phyloP scores from a whole-genome alignment of 2,797 vertebrate genomes.

The Sorex maritimensis region DNA sequence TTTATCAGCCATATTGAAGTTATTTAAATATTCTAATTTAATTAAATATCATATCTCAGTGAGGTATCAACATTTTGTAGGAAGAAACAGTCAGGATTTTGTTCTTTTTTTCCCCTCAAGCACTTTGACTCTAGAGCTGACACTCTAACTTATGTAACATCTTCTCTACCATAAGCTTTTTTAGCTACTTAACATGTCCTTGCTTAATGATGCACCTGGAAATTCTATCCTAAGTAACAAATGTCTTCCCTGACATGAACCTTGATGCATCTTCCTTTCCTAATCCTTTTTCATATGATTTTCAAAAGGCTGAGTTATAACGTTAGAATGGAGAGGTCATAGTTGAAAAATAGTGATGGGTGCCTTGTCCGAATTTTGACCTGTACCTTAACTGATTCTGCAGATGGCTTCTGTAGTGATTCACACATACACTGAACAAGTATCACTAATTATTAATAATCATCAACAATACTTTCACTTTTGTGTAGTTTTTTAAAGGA shows the following conservation, averaged over 20 bases:
- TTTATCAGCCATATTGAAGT: neutral
- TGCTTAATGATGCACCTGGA: neutral
- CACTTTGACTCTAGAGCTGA: neutral
- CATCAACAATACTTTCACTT: neutral
- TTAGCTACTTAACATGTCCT: neutral
- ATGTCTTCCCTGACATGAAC: neutral
- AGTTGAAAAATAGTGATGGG: neutral
- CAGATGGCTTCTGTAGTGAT: neutral
- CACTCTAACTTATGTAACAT: neutral
- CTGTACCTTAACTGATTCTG: neutral
- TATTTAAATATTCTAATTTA: neutral
- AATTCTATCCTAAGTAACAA: neutral
- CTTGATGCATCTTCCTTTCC: neutral
- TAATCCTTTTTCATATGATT: neutral
- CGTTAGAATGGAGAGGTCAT: neutral
- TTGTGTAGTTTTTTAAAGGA: conserved; percentile 25
- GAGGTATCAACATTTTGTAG: neutral
- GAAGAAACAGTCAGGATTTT: neutral
- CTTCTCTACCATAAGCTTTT: neutral
- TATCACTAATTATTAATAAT: too few relatives aligned
- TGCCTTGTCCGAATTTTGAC: neutral
- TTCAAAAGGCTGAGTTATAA: neutral
- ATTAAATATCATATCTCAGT: neutral
- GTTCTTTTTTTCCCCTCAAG: too few relatives aligned
- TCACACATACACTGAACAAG: neutral